Base-by-base conservation (phyloP, 2,888 invertebrate genomes). In the Peribatodes rhomboidaria region DNA sequence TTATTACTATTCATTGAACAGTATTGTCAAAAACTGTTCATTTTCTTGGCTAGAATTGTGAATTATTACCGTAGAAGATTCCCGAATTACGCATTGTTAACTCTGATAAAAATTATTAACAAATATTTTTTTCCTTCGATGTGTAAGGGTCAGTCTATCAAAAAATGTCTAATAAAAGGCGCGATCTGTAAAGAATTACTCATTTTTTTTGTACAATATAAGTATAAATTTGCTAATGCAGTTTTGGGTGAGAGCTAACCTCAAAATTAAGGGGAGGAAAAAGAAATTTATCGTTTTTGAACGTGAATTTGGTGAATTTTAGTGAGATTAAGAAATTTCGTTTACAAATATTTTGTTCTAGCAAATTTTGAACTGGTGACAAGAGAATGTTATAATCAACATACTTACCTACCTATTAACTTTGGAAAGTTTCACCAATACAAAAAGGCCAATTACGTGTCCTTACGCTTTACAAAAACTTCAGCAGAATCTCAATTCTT, bases 1-100 rank as follows among this genome's bases (percentile, higher is more conserved):
- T 82, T 83, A 82, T 81, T 76, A 75, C 76, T 71, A 77, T 78
- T 81, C 83, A 87, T 86, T 86, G 78, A 80, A 76, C 69, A 68
- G 75, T 74, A 79, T 82, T 81, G 76, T 75, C 49, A 44, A 55
- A 71, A 78, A 75, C 61, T 73, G 69, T 56, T 68, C 69, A 64
- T 62, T 61, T 73, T 74, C 56, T 71, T 35, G n/a, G 22, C 13
- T 33, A 35, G 64, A 76, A 74, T 65, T 71, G 70, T 69, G 60
- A 60, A 69, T 73, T 75, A 59, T 49, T 18, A 10, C 42, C 27
- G 47, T 52, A 49, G 14, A 63, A 27, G 46, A 70, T 70, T 68
- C 46, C 61, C 47, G 53, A 61, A 61, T 65, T 63, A 58, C 44
- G 22, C 27, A 42, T 61, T 59, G 42, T 53, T 6, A 33, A 22